These are phyloP conservation scores for Hemaris fuciformis DNA, from an alignment of 2,888 invertebrate genomes.

Conservation along the genomic window DNA sequence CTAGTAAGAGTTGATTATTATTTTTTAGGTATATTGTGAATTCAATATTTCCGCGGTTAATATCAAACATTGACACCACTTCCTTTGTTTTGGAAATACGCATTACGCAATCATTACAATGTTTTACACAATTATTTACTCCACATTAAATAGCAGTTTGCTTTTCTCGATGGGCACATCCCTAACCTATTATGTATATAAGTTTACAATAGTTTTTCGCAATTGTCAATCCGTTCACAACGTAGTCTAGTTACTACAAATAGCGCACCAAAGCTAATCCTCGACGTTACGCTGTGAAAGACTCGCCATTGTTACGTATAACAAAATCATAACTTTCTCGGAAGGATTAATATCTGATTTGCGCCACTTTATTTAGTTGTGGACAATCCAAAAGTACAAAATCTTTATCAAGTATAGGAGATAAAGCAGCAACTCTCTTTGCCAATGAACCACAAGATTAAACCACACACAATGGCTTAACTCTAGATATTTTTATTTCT, in stretches of 20 bases:
- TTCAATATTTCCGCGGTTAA: too few relatives aligned
- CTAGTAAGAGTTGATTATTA: too few relatives aligned
- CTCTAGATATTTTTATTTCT: too few relatives aligned
- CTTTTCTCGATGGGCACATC: too few relatives aligned
- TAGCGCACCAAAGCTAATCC: conserved; percentile 44
- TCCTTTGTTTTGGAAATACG: too few relatives aligned
- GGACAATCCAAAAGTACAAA: not conserved
- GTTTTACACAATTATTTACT: too few relatives aligned
- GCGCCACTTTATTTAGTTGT: conserved; percentile 12
- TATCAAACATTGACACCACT: too few relatives aligned
- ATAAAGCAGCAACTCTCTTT: not conserved
- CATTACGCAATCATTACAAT: too few relatives aligned
- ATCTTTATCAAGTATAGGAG: not conserved
- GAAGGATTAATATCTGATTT: conserved; percentile 35
- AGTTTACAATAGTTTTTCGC: conserved; percentile 36
- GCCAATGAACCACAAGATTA: too few relatives aligned
- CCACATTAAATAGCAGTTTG: too few relatives aligned
- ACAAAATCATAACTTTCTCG: conserved; percentile 38
- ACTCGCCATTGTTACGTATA: conserved; percentile 29
- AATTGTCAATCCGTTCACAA: conserved; percentile 54
- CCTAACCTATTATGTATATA: conserved; percentile 21
- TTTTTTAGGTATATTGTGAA: too few relatives aligned
- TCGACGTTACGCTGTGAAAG: conserved; percentile 36
- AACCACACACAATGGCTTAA: too few relatives aligned
- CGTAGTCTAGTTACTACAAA: conserved; percentile 43